Conservation (phyloP, 2,113 vertebrate genomes). For the Catagonus wagneri region DNA sequence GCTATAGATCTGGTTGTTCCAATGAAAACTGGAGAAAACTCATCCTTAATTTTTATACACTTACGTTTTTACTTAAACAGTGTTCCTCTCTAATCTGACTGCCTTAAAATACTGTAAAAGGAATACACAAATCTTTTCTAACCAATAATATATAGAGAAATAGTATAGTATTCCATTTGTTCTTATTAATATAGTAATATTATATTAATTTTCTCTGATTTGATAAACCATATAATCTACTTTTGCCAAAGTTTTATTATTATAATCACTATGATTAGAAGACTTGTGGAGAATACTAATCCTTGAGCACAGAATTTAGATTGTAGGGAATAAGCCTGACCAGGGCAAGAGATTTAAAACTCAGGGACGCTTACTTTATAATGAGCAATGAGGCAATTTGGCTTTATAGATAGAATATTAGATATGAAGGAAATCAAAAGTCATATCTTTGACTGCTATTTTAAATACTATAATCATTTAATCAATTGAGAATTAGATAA, state of each 20-base stretch:
- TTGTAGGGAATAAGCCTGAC: conserved; percentile 54
- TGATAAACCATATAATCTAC: conserved; percentile 30
- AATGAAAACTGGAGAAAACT: neutral
- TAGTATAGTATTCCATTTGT: neutral
- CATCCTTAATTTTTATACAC: neutral
- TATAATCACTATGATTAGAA: conserved; percentile 45
- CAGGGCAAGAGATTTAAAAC: conserved; percentile 58
- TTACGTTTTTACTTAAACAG: conserved; percentile 15
- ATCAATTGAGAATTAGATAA: conserved; percentile 22
- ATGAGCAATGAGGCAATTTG: conserved; percentile 24
- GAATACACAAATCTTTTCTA: neutral
- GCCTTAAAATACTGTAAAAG: neutral
- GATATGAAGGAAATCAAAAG: conserved; percentile 38
- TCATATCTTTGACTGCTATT: conserved; percentile 28
- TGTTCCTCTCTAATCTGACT: neutral
- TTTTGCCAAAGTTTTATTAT: conserved; percentile 47
- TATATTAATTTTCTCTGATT: conserved; percentile 31
- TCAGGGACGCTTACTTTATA: conserved; percentile 54
- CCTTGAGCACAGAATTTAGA: conserved; percentile 61
- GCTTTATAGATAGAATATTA: conserved; percentile 53
- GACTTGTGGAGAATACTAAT: conserved; percentile 19
- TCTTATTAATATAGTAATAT: neutral
- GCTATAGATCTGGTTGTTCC: neutral
- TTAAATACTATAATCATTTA: conserved; percentile 45
- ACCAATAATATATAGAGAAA: conserved; percentile 17